Conservation (phyloP, 2,888 invertebrate genomes). For the Microctonus hyperodae region DNA sequence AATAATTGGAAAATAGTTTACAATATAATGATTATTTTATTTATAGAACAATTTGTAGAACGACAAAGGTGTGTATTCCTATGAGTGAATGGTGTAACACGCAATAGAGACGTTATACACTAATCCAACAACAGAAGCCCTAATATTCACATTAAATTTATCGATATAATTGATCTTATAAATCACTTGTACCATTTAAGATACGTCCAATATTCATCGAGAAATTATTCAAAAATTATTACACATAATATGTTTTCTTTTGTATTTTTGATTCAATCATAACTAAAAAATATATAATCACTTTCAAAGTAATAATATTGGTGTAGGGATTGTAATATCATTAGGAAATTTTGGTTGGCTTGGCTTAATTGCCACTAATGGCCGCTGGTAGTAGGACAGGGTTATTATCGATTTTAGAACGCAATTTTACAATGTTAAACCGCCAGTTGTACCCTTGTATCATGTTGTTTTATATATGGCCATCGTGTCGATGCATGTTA, state of each 20-base stretch:
- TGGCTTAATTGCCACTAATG: constrained; percentile 16
- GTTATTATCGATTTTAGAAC: constrained; percentile 22
- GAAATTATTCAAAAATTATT: background rate
- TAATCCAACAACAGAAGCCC: background rate
- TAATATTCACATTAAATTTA: background rate
- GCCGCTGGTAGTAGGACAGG: constrained; percentile 1
- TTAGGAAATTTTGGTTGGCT: constrained; percentile 6
- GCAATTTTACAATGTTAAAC: constrained; percentile 24
- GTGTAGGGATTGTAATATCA: background rate
- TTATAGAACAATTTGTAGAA: background rate
- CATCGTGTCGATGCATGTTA: constrained; percentile 27
- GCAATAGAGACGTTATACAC: constrained; percentile 1
- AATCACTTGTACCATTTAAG: background rate
- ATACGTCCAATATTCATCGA: background rate
- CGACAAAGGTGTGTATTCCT: constrained; percentile 9
- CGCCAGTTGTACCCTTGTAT: constrained; percentile 20
- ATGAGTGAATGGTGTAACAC: constrained; percentile 7
- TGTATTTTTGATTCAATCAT: too few relatives aligned
- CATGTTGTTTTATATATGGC: constrained; percentile 29
- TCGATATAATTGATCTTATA: background rate
- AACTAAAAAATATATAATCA: too few relatives aligned
- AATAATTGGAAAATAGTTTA: constrained; percentile 20
- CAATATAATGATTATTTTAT: constrained; percentile 19
- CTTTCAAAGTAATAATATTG: background rate
- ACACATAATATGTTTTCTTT: too few relatives aligned